These are phyloP conservation scores for Microctonus brassicae DNA, from an alignment of 2,888 invertebrate genomes.

Conservation along the genomic window DNA sequence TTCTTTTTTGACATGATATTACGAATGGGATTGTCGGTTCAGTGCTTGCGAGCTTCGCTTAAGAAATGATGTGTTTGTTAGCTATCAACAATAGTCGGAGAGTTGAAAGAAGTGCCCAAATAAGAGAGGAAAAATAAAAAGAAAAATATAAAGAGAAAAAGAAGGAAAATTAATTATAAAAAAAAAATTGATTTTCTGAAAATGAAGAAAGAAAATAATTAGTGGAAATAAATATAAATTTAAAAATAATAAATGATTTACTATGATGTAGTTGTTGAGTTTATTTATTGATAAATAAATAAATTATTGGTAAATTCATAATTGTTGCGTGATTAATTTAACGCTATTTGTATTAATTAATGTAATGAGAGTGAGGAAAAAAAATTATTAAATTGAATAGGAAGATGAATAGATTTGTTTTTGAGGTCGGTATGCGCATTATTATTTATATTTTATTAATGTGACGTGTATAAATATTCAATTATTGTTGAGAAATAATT, in stretches of 20 bases:
- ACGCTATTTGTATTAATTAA: background rate
- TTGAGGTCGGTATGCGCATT: background rate
- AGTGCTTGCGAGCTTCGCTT: conserved; percentile 42
- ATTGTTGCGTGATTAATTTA: background rate
- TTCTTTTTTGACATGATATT: conserved; percentile 27
- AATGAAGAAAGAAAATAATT: no score
- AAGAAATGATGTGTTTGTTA: conserved; percentile 52
- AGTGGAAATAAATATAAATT: no score
- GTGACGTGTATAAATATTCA: background rate
- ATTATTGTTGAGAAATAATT: background rate
- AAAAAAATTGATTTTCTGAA: no score
- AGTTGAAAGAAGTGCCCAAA: background rate
- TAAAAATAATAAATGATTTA: no score
- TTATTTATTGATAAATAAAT: background rate
- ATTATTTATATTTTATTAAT: background rate
- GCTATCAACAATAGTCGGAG: conserved; percentile 42
- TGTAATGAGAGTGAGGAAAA: background rate
- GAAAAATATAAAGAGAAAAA: background rate
- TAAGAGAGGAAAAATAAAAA: background rate
- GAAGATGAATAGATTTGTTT: background rate
- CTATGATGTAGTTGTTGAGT: no score
- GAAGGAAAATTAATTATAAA: background rate
- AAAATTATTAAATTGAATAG: background rate
- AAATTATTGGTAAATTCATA: background rate
- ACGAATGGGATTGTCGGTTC: conserved; percentile 41